Evolutionary conservation across 2,888 invertebrate species (phyloP).

Genomic region (Dynastes hyllus): DNA sequence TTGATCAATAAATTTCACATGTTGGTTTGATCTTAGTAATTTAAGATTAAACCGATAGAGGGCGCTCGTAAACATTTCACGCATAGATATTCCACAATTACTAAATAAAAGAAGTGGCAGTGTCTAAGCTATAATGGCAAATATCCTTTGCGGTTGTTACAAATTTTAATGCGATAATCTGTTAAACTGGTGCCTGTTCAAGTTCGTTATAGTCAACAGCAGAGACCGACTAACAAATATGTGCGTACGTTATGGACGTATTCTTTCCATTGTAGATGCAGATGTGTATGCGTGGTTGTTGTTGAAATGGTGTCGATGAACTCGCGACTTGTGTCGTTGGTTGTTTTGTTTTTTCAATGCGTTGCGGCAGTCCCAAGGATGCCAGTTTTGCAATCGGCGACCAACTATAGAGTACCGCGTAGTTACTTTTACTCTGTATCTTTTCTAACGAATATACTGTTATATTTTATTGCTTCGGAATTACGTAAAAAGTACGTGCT

Average conservation of each 20-base stretch:
- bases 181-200: too few relatives aligned
- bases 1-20: too few relatives aligned
- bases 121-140: too few relatives aligned
- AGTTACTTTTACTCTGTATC: neutral
- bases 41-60: too few relatives aligned
- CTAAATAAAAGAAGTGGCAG: too few relatives aligned
- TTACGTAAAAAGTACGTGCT: too few relatives aligned
- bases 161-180: too few relatives aligned
- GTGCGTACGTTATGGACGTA: neutral
- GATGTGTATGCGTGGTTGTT: neutral
- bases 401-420: neutral
- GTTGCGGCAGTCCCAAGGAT: neutral
- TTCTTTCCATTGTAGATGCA: neutral
- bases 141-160: too few relatives aligned
- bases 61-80: too few relatives aligned
- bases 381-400: slow-evolving; percentile 1
- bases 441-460: neutral
- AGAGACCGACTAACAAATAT: neutral
- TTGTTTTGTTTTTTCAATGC: neutral
- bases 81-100: too few relatives aligned
- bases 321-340: slow-evolving; percentile 4
- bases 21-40: too few relatives aligned
- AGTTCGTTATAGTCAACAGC: too few relatives aligned
- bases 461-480: neutral
- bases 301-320: slow-evolving; percentile 6